A percentile compares a stretch with the other conserved stretches of the same genome.
These are phyloP conservation scores for Hermatobates lingyangjiaoensis DNA, from an alignment of 1,140 invertebrate species.

Conservation along the genomic window DNA sequence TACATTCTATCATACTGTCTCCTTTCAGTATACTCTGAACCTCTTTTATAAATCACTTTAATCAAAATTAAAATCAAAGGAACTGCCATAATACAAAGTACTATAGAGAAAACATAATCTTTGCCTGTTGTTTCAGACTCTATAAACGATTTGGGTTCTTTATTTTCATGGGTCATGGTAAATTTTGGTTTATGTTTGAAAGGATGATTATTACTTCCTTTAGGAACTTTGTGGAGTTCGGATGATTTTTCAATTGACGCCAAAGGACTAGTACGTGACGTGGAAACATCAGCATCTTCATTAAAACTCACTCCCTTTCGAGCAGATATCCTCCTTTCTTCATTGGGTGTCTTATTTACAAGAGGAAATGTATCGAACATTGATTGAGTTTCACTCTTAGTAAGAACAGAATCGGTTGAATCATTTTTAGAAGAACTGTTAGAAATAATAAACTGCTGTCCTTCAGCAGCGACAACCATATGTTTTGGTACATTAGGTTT, in stretches of 20 bases:
- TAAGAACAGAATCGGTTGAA: no score
- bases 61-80: conserved; percentile 38
- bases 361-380: no score
- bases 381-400: no score
- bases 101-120: conserved; percentile 35
- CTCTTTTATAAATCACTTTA: conserved; percentile 38
- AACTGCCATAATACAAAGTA: conserved; percentile 39
- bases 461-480: no score
- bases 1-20: conserved; percentile 60
- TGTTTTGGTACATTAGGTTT: no score
- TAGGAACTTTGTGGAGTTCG: neutral
- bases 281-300: neutral
- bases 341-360: no score
- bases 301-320: neutral
- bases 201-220: neutral
- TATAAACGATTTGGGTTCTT: conserved; percentile 11
- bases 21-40: conserved; percentile 52
- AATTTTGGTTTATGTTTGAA: neutral
- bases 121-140: conserved; percentile 13
- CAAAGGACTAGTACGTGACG: neutral
- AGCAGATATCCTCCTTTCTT: neutral
- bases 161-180: neutral
- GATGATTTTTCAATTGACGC: neutral
- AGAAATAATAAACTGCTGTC: no score
- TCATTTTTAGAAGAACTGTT: no score